phyloP scores from a whole-genome alignment of 2,113 vertebrate genomes.

The Ceyx margarethae region DNA sequence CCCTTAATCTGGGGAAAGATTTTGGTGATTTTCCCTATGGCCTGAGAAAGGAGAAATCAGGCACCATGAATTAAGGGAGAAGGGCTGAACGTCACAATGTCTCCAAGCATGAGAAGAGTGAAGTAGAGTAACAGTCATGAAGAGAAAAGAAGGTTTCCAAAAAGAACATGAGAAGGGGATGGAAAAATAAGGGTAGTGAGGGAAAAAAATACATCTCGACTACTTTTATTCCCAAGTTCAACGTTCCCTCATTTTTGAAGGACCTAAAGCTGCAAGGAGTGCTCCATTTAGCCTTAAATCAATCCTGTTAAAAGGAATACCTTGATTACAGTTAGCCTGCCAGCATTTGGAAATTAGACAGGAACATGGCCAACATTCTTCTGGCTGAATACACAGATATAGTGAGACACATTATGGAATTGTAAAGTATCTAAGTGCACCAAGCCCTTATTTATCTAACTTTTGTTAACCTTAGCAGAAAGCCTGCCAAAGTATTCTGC shows the following conservation, averaged over 20 bases:
- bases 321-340: conserved; percentile 22
- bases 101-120: background rate
- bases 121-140: background rate
- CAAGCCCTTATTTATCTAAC: conserved; percentile 46
- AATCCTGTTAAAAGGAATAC: conserved; percentile 47
- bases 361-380: conserved; percentile 32
- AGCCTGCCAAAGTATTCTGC: conserved; percentile 30
- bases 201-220: background rate
- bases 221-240: background rate
- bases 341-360: conserved; percentile 45
- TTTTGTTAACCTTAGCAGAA: conserved; percentile 54
- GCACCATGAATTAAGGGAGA: background rate
- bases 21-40: background rate
- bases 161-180: background rate
- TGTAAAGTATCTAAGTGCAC: conserved; percentile 38
- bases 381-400: conserved; percentile 25
- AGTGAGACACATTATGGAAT: background rate
- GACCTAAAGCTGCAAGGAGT: background rate
- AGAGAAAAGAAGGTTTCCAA: background rate
- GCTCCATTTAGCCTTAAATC: conserved; percentile 1
- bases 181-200: background rate
- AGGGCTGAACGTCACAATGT: background rate
- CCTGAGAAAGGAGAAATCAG: background rate
- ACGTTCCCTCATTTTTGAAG: background rate
- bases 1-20: background rate